Evolutionary conservation across 2,113 vertebrate species (phyloP), one percentile per base, ranked within the genome.

Genomic region (Grammomys dolichurus): DNA sequence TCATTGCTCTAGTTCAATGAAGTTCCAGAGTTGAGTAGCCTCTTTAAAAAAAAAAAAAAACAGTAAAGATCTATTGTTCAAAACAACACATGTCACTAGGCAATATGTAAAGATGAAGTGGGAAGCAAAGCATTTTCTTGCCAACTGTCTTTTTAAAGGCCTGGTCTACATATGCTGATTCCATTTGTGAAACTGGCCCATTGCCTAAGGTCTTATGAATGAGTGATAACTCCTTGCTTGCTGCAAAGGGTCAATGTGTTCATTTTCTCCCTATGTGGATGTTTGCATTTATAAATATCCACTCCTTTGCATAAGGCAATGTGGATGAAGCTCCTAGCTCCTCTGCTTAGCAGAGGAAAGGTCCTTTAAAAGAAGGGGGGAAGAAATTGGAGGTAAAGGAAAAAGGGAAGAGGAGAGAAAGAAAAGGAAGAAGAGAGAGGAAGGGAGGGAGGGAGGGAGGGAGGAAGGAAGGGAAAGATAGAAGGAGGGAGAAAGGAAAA

Each of bases 71-170:
- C 86, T 82, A 93, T 48, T 97, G 96, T 94, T 97, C 95, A 97
- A 97, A 96, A 97, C 97, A 97, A 92, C 93, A 95, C 94, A 97
- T 93, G 93, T 95, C 89, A 91, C 73, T 78, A 95, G 51, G 87
- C 95, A 97, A 95, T 96, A 97, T 87, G 81, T 94, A 93, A 97
- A 96, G 96, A 97, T 89, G 89, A 93, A 97, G 91, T 5, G 43
- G 81, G 94, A 97, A 95, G 95, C 82, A 97, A 97, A 97, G 91
- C 46, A 46, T 94, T 80, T 94, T 89, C 94, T 80, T 97, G 97
- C 94, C 96, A 96, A 97, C 82, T 91, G 48, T 95, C 56, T 89
- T 72, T 93, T 65, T 73, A 80, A 93, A 93, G 95, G 90, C 87
- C 90, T 78, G 96, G 80, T 46, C 75, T 93, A 80, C 97, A 96